These are phyloP conservation scores for Micrasema longulum DNA, from an alignment of 1,140 invertebrate genomes.

Conservation along the genomic window DNA sequence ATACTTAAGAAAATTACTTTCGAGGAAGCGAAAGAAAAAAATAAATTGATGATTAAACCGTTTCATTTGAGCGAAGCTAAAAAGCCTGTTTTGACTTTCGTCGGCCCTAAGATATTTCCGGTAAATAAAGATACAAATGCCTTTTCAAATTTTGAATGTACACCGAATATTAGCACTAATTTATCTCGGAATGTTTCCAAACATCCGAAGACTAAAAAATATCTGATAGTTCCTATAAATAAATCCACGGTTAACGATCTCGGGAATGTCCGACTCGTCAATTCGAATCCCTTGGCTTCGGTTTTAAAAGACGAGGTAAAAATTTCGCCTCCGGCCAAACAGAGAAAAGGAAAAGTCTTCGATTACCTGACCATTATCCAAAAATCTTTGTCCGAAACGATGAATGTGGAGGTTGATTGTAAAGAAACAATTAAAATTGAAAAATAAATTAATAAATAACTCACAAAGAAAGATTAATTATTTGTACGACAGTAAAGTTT, in stretches of 20 bases:
- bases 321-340: not conserved
- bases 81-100: too few relatives aligned
- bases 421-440: too few relatives aligned
- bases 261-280: not conserved
- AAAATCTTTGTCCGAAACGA: not conserved
- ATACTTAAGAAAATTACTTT: slow-evolving; percentile 20
- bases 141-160: too few relatives aligned
- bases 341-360: slow-evolving; percentile 1
- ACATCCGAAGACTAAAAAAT: not conserved
- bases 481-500: too few relatives aligned
- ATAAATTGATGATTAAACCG: slow-evolving; percentile 11
- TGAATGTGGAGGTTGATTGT: too few relatives aligned
- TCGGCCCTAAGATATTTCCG: too few relatives aligned
- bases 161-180: too few relatives aligned
- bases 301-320: not conserved
- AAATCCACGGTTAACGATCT: not conserved
- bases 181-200: not conserved
- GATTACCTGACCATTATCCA: slow-evolving; percentile 17
- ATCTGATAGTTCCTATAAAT: not conserved
- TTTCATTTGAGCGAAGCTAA: not conserved
- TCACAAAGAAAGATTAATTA: too few relatives aligned
- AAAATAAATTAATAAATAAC: too few relatives aligned
- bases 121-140: too few relatives aligned
- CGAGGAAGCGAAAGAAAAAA: slow-evolving; percentile 19
- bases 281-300: slow-evolving; percentile 7